Evolutionary conservation across 2,797 vertebrate species (phyloP), one percentile per base, ranked within the genome.

Genomic region (Malurus splendens): DNA sequence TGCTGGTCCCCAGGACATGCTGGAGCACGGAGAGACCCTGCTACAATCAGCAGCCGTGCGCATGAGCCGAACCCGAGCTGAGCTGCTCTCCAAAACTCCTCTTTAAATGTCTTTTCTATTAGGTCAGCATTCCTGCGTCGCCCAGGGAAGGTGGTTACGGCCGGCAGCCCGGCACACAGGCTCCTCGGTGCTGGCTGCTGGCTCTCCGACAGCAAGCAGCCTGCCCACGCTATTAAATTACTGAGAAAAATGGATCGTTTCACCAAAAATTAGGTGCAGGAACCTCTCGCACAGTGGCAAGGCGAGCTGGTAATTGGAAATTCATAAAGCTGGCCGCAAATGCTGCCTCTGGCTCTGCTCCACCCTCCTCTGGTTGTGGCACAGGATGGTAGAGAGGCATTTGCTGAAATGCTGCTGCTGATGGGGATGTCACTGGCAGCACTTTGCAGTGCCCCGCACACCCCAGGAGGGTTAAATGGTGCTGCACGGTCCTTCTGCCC

Each of bases 21-120:
- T 1, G 16, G 36, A 54, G 28, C 45, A 54, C 0, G 3, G 48
- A 79, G 17, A 45, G 47, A 57, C 52, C 8, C 72, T 3, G 1
- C 42, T 51, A 74, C 41, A 65, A 67, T 22, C 27, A 1, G 60
- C 60, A 79, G 64, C 81, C 4, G 0, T 12, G 74, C 0, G 9
- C 12, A 23, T 47, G 59, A 86, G 78, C 60, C 3, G 15, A 76
- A 41, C 27, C 28, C 0, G 22, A 90, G 79, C 72, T 2, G 22
- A 87, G 72, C 56, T 1, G 18, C 79, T 61, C 79, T 91, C 89
- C 76, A 90, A 82, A 94, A 79, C 82, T 89, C 39, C 64, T 76
- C 50, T 93, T 94, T 88, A 92, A 88, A 95, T 95, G 90, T 91
- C 89, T 92, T 72, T 91, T 93, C 86, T 92, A 94, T 92, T 93